A percentile compares a stretch with the other conserved stretches of the same genome.
Conservation (phyloP, 2,797 vertebrate genomes). For the Sphaeramia orbicularis region DNA sequence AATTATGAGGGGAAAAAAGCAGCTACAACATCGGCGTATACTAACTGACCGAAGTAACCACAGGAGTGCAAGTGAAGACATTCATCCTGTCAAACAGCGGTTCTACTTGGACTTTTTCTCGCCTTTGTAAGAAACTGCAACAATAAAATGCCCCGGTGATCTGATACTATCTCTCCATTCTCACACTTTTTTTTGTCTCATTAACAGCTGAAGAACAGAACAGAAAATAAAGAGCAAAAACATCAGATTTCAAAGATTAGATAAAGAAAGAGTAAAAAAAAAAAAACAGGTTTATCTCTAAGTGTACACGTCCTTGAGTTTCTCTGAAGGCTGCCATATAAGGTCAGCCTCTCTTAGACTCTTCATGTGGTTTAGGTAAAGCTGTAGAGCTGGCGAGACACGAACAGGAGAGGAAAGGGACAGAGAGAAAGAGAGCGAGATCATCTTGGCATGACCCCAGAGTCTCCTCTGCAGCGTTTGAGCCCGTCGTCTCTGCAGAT, state of each 20-base stretch:
- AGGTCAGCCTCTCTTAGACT: constrained; percentile 39
- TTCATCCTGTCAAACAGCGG: constrained; percentile 15
- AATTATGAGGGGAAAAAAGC: neutral
- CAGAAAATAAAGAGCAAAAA: constrained; percentile 56
- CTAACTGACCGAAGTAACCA: constrained; percentile 9
- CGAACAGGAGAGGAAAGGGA: constrained; percentile 1
- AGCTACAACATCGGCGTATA: neutral
- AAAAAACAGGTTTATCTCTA: constrained; percentile 50
- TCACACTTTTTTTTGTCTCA: constrained; percentile 49
- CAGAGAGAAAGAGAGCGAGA: constrained; percentile 14
- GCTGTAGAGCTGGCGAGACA: constrained; percentile 19
- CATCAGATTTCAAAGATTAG: constrained; percentile 70
- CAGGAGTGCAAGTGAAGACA: constrained; percentile 1
- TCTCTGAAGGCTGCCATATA: constrained; percentile 57
- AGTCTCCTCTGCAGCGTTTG: constrained; percentile 29
- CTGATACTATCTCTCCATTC: constrained; percentile 50
- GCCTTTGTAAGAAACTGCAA: neutral
- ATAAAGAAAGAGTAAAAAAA: constrained; percentile 38
- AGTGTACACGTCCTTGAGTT: constrained; percentile 51
- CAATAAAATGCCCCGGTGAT: constrained; percentile 30
- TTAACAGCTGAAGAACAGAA: constrained; percentile 56
- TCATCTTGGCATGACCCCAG: constrained; percentile 28
- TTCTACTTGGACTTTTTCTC: constrained; percentile 25
- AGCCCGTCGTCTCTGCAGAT: constrained; percentile 27
- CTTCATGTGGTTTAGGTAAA: constrained; percentile 54